Percentiles rank a stretch among this genome's conserved stretches.
These are phyloP conservation scores for Mohoua ochrocephala DNA, from an alignment of 2,113 vertebrate genomes.

Conservation along the genomic window DNA sequence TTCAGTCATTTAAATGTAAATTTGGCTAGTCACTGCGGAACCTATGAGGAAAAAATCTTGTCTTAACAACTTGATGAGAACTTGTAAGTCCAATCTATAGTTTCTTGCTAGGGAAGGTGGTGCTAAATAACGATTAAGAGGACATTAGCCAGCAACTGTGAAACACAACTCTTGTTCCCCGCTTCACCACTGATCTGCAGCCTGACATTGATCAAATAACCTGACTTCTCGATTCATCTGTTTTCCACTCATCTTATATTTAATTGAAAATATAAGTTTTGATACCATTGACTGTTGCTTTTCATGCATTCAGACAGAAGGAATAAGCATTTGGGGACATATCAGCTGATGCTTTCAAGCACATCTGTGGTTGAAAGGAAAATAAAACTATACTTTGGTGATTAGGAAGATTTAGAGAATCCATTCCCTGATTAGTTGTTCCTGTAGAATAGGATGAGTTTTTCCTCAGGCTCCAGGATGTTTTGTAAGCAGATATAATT, in stretches of 20 bases:
- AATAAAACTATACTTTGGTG: not conserved
- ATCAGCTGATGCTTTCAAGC: not conserved
- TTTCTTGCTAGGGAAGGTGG: not conserved
- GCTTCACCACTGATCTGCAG: not conserved
- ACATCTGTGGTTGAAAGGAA: not conserved
- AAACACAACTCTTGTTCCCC: not conserved
- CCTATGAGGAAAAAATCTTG: not conserved
- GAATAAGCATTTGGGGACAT: not conserved
- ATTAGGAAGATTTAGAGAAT: not conserved
- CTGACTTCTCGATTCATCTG: not conserved
- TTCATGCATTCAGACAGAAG: not conserved
- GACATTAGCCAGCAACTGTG: not conserved
- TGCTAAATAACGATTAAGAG: not conserved
- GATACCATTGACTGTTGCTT: not conserved
- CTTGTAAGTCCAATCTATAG: not conserved
- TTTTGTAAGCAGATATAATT: not conserved
- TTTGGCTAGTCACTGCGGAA: not conserved
- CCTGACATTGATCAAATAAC: not conserved
- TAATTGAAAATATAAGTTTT: not conserved
- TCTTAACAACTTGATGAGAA: not conserved
- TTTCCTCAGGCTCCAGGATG: not conserved
- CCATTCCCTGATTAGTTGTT: not conserved
- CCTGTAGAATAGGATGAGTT: not conserved
- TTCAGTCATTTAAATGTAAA: constrained; percentile 35
- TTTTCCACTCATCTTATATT: not conserved